phyloP scores from a whole-genome alignment of 2,888 invertebrate genomes.

The Graphium colonna region DNA sequence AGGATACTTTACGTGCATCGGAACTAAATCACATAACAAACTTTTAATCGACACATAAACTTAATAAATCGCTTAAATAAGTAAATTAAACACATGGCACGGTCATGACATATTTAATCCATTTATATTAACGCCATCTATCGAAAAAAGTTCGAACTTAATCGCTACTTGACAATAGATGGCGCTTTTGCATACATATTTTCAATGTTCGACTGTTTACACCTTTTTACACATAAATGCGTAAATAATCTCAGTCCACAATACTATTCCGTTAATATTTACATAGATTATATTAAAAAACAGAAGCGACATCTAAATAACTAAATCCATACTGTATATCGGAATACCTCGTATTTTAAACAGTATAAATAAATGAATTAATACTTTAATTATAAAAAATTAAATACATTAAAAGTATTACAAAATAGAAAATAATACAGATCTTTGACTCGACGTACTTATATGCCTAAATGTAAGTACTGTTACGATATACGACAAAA shows the following conservation, averaged over 20 bases:
- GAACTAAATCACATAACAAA: neutral
- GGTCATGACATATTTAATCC: conserved; percentile 2
- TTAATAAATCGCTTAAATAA: conserved; percentile 24
- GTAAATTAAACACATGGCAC: conserved; percentile 42
- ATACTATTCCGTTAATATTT: conserved; percentile 60
- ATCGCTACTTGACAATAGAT: conserved; percentile 46
- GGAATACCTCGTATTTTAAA: conserved; percentile 78
- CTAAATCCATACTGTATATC: conserved; percentile 66
- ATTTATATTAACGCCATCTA: conserved; percentile 30
- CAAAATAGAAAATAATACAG: conserved; percentile 80
- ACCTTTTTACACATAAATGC: conserved; percentile 50
- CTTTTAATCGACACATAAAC: conserved; percentile 9
- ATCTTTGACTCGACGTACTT: conserved; percentile 78
- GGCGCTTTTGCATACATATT: conserved; percentile 40
- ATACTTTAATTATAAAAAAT: conserved; percentile 55
- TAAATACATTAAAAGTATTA: conserved; percentile 76
- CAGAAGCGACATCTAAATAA: conserved; percentile 62
- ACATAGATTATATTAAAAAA: conserved; percentile 60
- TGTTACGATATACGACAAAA: conserved; percentile 67
- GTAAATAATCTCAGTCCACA: conserved; percentile 74
- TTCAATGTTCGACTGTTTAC: conserved; percentile 22
- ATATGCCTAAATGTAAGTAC: conserved; percentile 71
- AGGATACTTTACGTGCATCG: conserved; percentile 8
- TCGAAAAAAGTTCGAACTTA: neutral
- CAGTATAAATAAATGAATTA: conserved; percentile 69